A percentile compares a stretch with the other conserved stretches of the same genome.
Evolutionary conservation across 2,797 vertebrate species (phyloP).

Genomic region (Danio jaintianensis): DNA sequence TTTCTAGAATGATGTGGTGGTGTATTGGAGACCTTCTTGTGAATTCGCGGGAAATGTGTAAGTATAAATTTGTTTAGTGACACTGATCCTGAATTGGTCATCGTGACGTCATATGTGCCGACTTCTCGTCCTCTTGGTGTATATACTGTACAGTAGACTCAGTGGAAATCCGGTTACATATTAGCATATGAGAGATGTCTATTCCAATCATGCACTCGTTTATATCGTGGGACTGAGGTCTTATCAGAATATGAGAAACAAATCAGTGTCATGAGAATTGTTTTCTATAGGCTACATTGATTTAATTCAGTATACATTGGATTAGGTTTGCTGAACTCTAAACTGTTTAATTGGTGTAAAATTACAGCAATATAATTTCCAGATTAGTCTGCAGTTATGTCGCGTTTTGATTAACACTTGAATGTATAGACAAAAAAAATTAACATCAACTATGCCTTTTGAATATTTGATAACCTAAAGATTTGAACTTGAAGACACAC

Average conservation of each 20-base stretch:
- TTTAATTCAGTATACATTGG: not conserved
- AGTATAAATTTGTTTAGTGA: slow-evolving; percentile 66
- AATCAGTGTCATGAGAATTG: not conserved
- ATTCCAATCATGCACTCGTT: not conserved
- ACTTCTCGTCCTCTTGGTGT: not conserved
- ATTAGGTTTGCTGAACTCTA: not conserved
- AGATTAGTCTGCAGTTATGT: not conserved
- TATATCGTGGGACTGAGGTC: not conserved
- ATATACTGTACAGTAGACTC: not conserved
- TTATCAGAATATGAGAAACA: not conserved
- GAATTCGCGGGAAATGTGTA: slow-evolving; percentile 92
- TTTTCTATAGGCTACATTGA: not conserved
- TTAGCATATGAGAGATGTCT: not conserved
- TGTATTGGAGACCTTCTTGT: slow-evolving; percentile 91
- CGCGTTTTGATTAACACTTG: not conserved
- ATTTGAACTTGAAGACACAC: not conserved
- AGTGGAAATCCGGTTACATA: not conserved
- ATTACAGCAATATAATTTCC: not conserved
- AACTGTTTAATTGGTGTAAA: no score
- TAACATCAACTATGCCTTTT: not conserved
- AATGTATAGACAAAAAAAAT: not conserved
- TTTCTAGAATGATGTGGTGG: slow-evolving; percentile 83
- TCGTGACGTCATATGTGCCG: slow-evolving; percentile 32
- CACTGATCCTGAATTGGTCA: not conserved
- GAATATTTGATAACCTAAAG: not conserved